Evolutionary conservation across 1,140 invertebrate species (phyloP).

Genomic region (Drosophila arizonae): DNA sequence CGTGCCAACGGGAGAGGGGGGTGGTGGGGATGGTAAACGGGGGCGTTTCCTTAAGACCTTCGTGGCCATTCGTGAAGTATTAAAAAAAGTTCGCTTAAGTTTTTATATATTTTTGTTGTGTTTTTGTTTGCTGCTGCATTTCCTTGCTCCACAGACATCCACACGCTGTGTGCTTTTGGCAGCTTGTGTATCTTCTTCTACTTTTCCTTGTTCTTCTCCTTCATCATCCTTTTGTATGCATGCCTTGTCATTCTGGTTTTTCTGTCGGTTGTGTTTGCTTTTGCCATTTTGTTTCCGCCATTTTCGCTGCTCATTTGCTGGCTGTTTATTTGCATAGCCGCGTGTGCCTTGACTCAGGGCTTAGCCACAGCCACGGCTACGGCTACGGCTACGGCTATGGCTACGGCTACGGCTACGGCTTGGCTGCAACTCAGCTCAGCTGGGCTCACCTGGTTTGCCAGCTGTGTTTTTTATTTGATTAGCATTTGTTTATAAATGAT

Average conservation of each 20-base stretch:
- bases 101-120: neutral
- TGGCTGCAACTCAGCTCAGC: slow-evolving; percentile 33
- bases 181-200: slow-evolving; percentile 18
- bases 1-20: too few species aligned
- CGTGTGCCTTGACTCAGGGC: slow-evolving; percentile 6
- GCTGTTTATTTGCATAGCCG: slow-evolving; percentile 71
- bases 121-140: slow-evolving; percentile 16
- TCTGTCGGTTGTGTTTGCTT: neutral
- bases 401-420: slow-evolving; percentile 12
- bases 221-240: neutral
- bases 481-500: slow-evolving; percentile 81
- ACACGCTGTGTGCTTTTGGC: neutral
- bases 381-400: slow-evolving; percentile 9
- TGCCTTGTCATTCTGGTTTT: neutral
- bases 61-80: too few species aligned
- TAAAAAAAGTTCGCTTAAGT: slow-evolving; percentile 23
- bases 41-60: too few species aligned
- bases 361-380: slow-evolving; percentile 10
- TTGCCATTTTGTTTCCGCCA: slow-evolving; percentile 34
- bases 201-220: neutral
- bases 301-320: slow-evolving; percentile 69
- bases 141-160: slow-evolving; percentile 1
- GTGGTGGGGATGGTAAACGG: too few species aligned
- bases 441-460: slow-evolving; percentile 11
- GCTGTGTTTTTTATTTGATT: slow-evolving; percentile 73